Percentiles rank a stretch among this genome's conserved stretches.
These are phyloP conservation scores for Palloptera scutellata DNA, from an alignment of 2,888 invertebrate species.

Conservation along the genomic window DNA sequence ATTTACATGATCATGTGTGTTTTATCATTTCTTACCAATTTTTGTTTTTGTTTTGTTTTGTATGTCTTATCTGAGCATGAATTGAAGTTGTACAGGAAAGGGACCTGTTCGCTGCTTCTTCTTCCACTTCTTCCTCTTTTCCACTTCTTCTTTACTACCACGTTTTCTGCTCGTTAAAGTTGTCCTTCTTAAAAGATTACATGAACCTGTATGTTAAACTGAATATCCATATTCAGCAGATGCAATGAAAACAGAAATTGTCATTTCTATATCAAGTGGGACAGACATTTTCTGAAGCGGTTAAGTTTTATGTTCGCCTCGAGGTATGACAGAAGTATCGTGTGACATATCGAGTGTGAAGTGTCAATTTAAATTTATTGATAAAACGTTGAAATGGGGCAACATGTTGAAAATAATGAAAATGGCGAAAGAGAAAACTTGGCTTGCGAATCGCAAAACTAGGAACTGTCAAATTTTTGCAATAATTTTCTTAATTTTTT, in stretches of 20 bases:
- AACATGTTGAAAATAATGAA: constrained; percentile 22
- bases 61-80: constrained; percentile 33
- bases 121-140: no score
- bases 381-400: constrained; percentile 55
- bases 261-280: constrained; percentile 39
- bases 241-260: constrained; percentile 13
- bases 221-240: constrained; percentile 48
- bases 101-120: constrained; percentile 36
- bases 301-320: constrained; percentile 20
- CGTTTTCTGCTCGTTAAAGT: constrained; percentile 39
- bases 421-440: no score
- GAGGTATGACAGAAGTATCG: constrained; percentile 50
- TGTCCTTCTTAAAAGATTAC: constrained; percentile 61
- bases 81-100: constrained; percentile 26
- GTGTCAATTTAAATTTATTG: constrained; percentile 63
- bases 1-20: constrained; percentile 58
- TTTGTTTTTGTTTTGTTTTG: constrained; percentile 14
- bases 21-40: constrained; percentile 29
- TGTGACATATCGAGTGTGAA: constrained; percentile 63
- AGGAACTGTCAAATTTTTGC: no score
- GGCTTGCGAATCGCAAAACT: no score
- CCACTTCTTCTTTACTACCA: no score
- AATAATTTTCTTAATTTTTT: no score
- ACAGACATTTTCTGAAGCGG: constrained; percentile 45
- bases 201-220: constrained; percentile 62